Base-by-base conservation (phyloP, 2,888 invertebrate genomes). In the Phalangium opilio region DNA sequence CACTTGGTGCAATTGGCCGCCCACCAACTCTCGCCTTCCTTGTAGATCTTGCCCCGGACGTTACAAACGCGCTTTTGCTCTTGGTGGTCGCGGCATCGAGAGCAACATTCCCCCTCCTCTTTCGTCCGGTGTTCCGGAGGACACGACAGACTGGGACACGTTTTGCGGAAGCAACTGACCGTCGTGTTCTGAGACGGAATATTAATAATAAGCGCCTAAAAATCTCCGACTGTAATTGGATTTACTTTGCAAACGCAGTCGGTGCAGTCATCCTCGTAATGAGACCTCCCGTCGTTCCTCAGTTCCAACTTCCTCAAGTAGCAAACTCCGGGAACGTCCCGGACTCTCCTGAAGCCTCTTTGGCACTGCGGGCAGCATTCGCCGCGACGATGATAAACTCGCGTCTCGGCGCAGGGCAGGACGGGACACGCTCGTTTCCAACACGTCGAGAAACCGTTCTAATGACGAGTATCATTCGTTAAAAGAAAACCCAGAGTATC, bases 81-180 rank as follows among this genome's bases (percentile, higher is more conserved):
- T 48, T 53, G 50, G 20, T 41, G 57, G 48, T 43, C 48, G 12
- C 48, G 41, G 55, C 69, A 70, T 18, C 54, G 55, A 0, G 64
- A 63, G 50, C 68, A 69, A 51, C 68, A 68, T n/a, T 60, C 55
- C 8, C 62, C 63, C 3, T 57, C 52, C 11, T 59, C 60, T 14
- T 57, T 57, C 39, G 57, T 57, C 43, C 66, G 81, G 55, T 78
- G 69, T 20, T 80, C 80, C 1, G 77, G 72, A 0, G 82, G 76
- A 52, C 91, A 93, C 60, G 87, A 84, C 49, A 91, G 72, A n/a
- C 87, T 81, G 0, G 91, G 89, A 60, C 93, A 93, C 1, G 86
- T 81, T 57, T 78, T 74, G 12, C 85, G 73, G 48, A 74, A 74
- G 66, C 90, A 90, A 43, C 83, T 73, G 0, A 83, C 77, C 3